These are phyloP conservation scores for Dynastes tityus DNA, from an alignment of 2,888 invertebrate genomes.

Conservation along the genomic window DNA sequence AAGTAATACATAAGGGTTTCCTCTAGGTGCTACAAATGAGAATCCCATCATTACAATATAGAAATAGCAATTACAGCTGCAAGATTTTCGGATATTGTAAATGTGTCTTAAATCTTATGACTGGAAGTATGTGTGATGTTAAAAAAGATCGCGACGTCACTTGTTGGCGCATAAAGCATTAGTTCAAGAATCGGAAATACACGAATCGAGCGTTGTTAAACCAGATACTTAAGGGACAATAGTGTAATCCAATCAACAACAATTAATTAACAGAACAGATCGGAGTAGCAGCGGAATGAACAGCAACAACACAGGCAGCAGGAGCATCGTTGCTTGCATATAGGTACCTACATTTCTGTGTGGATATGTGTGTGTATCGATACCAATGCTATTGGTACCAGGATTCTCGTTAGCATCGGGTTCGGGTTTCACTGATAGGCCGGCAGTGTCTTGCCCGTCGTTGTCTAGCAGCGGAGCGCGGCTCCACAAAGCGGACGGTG, in stretches of 20 bases:
- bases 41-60: no score
- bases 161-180: slow-evolving; percentile 30
- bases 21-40: no score
- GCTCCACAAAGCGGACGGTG: slow-evolving; percentile 65
- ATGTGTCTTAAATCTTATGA: no score
- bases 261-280: slow-evolving; percentile 61
- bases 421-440: slow-evolving; percentile 52
- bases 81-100: no score
- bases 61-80: no score
- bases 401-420: slow-evolving; percentile 57
- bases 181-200: slow-evolving; percentile 28
- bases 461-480: slow-evolving; percentile 57
- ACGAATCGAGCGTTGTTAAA: slow-evolving; percentile 57
- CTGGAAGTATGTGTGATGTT: no score
- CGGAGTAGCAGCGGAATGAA: slow-evolving; percentile 50
- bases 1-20: no score
- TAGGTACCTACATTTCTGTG: slow-evolving; percentile 1
- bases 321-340: slow-evolving; percentile 35
- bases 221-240: slow-evolving; percentile 60
- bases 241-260: slow-evolving; percentile 62
- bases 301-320: slow-evolving; percentile 38
- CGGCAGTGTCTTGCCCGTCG: slow-evolving; percentile 48
- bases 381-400: slow-evolving; percentile 49
- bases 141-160: no score
- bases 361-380: slow-evolving; percentile 28